Conservation (phyloP, 2,113 vertebrate genomes). For the Edolisoma coerulescens region DNA sequence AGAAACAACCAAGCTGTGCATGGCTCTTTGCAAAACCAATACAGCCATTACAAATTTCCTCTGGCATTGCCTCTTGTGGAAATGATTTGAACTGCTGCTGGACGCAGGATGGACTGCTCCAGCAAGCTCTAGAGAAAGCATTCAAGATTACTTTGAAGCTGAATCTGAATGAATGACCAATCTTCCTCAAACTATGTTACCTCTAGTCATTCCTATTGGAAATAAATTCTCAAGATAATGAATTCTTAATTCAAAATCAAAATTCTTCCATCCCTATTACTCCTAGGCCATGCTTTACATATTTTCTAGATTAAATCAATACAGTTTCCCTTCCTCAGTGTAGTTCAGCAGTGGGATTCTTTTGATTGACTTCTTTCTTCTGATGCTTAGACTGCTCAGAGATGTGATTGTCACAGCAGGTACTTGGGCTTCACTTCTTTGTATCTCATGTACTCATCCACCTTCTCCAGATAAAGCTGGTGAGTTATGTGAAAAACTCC, state of each 20-base stretch:
- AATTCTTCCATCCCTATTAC: not conserved
- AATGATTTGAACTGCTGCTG: not conserved
- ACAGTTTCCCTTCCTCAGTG: not conserved
- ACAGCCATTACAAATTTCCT: accelerated
- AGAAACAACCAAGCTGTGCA: not conserved
- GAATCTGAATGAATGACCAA: not conserved
- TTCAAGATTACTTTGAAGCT: not conserved
- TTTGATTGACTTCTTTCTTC: not conserved
- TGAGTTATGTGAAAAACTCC: not conserved
- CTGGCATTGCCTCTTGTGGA: not conserved
- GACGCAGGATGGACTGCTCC: not conserved
- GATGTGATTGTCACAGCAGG: not conserved
- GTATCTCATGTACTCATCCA: not conserved
- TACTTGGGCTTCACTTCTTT: not conserved
- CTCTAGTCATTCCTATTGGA: not conserved
- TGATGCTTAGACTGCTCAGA: not conserved
- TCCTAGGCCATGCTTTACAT: not conserved
- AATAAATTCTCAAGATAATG: not conserved
- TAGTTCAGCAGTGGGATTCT: not conserved
- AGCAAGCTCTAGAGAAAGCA: not conserved
- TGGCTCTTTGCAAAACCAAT: not conserved
- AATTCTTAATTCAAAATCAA: not conserved
- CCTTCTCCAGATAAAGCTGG: not conserved
- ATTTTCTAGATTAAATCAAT: not conserved
- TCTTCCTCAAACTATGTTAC: not conserved